A percentile compares a stretch with the other conserved stretches of the same genome.
Evolutionary conservation across 2,888 invertebrate species (phyloP).

Genomic region (Mesochorus sp.): DNA sequence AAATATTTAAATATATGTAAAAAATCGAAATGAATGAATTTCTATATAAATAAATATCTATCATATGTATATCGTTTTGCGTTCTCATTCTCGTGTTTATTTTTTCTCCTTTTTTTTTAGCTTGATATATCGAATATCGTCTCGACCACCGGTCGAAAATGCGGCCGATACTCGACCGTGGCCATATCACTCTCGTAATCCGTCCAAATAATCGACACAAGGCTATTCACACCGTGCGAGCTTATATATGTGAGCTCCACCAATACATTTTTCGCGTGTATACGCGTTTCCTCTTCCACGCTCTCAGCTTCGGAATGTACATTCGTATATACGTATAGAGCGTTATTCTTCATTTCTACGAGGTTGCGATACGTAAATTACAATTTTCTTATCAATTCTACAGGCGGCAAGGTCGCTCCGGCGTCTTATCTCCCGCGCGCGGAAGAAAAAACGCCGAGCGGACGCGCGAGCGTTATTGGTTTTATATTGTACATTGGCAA

Average conservation of each 20-base stretch:
- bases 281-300: slow-evolving; percentile 1
- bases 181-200: slow-evolving; percentile 56
- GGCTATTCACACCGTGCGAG: slow-evolving; percentile 8
- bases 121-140: slow-evolving; percentile 1
- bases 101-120: not conserved
- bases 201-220: slow-evolving; percentile 50
- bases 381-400: slow-evolving; percentile 76
- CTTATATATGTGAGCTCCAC: slow-evolving; percentile 7
- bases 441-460: slow-evolving; percentile 18
- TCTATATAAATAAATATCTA: not conserved
- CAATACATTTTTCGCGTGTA: not conserved
- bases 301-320: not conserved
- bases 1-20: not conserved
- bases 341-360: slow-evolving; percentile 46
- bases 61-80: not conserved
- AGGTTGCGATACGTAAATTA: slow-evolving; percentile 75
- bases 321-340: not conserved
- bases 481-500: slow-evolving; percentile 3
- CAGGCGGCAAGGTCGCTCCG: slow-evolving; percentile 72
- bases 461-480: slow-evolving; percentile 30
- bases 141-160: slow-evolving; percentile 25
- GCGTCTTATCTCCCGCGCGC: slow-evolving; percentile 42
- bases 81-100: not conserved
- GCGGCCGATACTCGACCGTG: slow-evolving; percentile 43
- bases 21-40: not conserved